Conservation (phyloP, 2,113 vertebrate genomes). For the Grus americana region DNA sequence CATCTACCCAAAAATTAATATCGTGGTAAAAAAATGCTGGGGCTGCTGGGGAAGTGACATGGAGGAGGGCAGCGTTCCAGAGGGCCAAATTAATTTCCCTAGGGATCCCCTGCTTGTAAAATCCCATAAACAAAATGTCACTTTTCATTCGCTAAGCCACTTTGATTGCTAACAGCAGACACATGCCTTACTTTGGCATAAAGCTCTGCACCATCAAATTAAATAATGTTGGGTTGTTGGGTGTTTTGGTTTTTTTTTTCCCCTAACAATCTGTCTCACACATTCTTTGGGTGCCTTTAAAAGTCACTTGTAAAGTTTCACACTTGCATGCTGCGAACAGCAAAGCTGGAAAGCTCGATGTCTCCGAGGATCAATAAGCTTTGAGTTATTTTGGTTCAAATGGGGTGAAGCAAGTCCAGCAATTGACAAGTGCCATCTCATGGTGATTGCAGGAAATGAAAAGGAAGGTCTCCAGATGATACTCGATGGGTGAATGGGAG, state of each 20-base stretch:
- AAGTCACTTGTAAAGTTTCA: constrained; percentile 66
- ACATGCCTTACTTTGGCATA: constrained; percentile 58
- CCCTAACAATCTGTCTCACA: constrained; percentile 62
- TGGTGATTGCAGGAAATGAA: not conserved
- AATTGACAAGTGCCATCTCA: constrained; percentile 56
- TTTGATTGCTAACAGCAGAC: constrained; percentile 65
- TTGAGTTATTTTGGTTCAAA: not conserved
- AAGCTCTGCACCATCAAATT: constrained; percentile 59
- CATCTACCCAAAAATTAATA: not conserved
- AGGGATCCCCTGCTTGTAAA: constrained; percentile 38
- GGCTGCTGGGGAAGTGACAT: not conserved
- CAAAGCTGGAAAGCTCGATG: not conserved
- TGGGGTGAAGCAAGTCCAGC: not conserved
- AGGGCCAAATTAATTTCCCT: constrained; percentile 65
- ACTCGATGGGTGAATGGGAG: not conserved
- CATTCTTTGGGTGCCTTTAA: constrained; percentile 59
- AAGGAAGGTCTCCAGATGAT: not conserved
- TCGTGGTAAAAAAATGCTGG: not conserved
- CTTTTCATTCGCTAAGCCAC: constrained; percentile 50
- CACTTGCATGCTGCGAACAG: constrained; percentile 17
- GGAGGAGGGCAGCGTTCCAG: constrained; percentile 27
- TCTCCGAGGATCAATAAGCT: constrained; percentile 40
- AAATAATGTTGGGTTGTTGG: constrained; percentile 52
- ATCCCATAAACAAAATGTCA: constrained; percentile 65
- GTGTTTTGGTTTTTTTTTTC: not conserved